Percentiles rank a stretch among this genome's conserved stretches.
Evolutionary conservation across 64 coral and sea anemone species (phyloP).

Genomic region (Hydrozoanthus tunicans): DNA sequence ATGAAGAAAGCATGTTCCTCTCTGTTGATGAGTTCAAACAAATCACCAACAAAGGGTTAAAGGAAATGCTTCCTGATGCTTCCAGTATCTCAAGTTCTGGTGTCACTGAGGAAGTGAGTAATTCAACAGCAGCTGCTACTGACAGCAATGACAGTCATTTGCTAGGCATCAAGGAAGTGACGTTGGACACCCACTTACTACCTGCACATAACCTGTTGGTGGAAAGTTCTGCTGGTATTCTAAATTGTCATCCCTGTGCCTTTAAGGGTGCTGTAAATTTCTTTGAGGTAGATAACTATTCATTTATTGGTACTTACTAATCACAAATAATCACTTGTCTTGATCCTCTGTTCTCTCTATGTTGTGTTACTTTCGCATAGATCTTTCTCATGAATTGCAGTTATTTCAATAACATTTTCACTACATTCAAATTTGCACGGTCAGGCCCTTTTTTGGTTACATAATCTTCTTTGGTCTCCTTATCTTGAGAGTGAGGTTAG

Average conservation of each 20-base stretch:
- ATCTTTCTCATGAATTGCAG: too few relatives aligned
- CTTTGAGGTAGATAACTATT: not conserved
- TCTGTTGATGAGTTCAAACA: slow-evolving; percentile 70
- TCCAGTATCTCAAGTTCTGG: not conserved
- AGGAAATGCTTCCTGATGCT: not conserved
- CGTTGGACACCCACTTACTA: not conserved
- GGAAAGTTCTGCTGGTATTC: slow-evolving; percentile 31
- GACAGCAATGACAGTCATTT: slow-evolving; percentile 71
- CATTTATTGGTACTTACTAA: not conserved
- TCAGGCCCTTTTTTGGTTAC: too few relatives aligned
- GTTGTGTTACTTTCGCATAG: too few relatives aligned
- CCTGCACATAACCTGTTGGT: slow-evolving; percentile 27
- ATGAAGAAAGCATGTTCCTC: slow-evolving; percentile 89
- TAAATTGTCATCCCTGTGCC: slow-evolving; percentile 13
- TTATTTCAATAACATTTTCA: too few relatives aligned
- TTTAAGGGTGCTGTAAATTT: not conserved
- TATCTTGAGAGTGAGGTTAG: too few relatives aligned
- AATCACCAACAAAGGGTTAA: slow-evolving; percentile 28
- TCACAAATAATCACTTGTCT: too few relatives aligned
- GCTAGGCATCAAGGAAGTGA: not conserved
- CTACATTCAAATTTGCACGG: too few relatives aligned
- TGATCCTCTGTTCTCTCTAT: too few relatives aligned
- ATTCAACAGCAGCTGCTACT: slow-evolving; percentile 36
- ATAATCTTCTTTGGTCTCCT: too few relatives aligned
- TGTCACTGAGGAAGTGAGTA: slow-evolving; percentile 8